Conservation (phyloP, 2,113 vertebrate genomes). For the Actenoides hombroni region DNA sequence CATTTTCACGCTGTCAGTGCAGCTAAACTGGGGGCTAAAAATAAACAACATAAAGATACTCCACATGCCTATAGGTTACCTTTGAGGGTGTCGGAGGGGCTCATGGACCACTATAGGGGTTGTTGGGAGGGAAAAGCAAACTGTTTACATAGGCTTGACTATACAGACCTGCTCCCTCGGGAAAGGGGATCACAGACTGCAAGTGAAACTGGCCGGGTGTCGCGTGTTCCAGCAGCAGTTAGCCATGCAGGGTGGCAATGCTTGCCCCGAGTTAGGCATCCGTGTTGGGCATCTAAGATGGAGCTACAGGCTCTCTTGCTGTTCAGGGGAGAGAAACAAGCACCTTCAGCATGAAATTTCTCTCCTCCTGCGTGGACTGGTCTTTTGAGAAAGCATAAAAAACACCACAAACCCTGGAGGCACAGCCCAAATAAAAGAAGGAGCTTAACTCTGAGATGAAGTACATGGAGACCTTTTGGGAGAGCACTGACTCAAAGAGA, state of each 20-base stretch:
- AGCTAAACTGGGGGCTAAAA: not conserved
- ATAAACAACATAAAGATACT: not conserved
- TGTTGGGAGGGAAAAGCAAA: not conserved
- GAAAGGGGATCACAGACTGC: not conserved
- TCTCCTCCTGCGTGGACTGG: not conserved
- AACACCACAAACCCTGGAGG: not conserved
- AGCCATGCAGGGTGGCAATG: too few species aligned
- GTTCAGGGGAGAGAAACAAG: not conserved
- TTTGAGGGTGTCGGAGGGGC: not conserved
- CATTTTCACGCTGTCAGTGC: not conserved
- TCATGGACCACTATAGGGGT: not conserved
- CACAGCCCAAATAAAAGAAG: not conserved
- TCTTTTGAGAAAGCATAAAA: not conserved
- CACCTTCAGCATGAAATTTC: not conserved
- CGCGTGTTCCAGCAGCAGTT: not conserved
- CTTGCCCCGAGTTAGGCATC: not conserved
- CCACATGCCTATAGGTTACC: not conserved
- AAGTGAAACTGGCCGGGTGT: not conserved
- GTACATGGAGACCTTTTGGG: not conserved
- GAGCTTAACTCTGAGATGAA: not conserved
- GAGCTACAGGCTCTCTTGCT: not conserved
- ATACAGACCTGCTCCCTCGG: not conserved
- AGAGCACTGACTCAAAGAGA: not conserved
- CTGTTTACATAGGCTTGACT: not conserved
- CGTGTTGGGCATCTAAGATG: not conserved